Evolutionary conservation across 2,888 invertebrate genomes (phyloP), one percentile per base, ranked within the genome.

Genomic region (Cheiracanthium punctorium): DNA sequence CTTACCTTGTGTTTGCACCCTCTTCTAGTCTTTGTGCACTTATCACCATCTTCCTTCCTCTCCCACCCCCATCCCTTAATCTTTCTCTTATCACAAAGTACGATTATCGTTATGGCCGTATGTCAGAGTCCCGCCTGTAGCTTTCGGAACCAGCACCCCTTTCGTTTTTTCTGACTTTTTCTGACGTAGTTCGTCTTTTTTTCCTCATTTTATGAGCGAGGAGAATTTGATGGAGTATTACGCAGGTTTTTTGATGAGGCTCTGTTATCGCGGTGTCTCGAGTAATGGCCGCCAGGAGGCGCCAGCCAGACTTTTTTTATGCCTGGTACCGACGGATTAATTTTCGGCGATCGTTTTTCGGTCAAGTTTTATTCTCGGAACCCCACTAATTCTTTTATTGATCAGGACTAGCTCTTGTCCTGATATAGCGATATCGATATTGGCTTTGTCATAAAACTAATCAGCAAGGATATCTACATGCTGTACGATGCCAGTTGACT

Each of bases 21-120:
- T 20, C 69, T 69, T 37, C 28, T 24, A 24, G 67, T 71, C 64
- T 4, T 71, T 28, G 32, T 24, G 64, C 58, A 58, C 65, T 72
- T 80, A 72, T 72, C 72, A 10, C 4, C 7, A 32, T 24, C 30
- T 48, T 67, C 30, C 29, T 5, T 67, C 32, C 67, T 7, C 43
- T n/a, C 41, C 48, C 52, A 69, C 69, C 48, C 43, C n/a, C 24
- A 14, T 28, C 28, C 10, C 64, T 64, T 48, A 29, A 5, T 41
- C 76, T 14, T 71, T 70, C 43, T 82, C 75, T 24, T 58, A 20
- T 58, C 32, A 71, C 65, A 30, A 12, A n/a, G 72, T 71, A 48
- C 32, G 77, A 84, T 84, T 77, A 84, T 84, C 82, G 73, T 77
- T 84, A 77, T 77, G 73, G 72, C 72, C 24, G 64, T 84, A 65